A percentile compares a stretch with the other conserved stretches of the same genome.
Conservation (phyloP, 1,140 invertebrate species). For the Meloidogyne chitwoodi region DNA sequence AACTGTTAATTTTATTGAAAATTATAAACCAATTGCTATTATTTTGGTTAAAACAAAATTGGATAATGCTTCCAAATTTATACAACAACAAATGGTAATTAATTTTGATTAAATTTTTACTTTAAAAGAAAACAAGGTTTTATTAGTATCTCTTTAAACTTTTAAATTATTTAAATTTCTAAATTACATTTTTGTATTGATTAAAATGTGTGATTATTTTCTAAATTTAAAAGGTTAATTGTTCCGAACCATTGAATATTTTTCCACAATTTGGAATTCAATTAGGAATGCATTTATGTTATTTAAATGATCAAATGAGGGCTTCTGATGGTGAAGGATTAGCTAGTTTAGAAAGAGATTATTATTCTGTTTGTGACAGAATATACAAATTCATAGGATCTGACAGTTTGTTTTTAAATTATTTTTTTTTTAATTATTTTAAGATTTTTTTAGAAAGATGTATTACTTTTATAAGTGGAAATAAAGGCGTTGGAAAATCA, state of each 20-base stretch:
- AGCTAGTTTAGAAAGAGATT: not conserved
- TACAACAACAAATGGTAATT: not conserved
- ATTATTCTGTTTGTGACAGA: not conserved
- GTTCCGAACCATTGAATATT: not conserved
- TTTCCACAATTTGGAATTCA: not conserved
- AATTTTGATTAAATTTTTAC: too few species aligned
- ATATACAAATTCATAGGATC: not conserved
- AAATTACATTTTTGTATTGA: not conserved
- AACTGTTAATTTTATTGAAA: not conserved
- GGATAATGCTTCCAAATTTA: constrained; percentile 10
- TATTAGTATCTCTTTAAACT: too few species aligned
- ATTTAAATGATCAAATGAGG: not conserved
- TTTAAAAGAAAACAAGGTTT: too few species aligned
- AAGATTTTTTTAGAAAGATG: constrained; percentile 5
- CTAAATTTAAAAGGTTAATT: not conserved
- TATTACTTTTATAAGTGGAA: constrained; percentile 19
- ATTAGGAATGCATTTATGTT: not conserved
- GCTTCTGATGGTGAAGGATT: not conserved
- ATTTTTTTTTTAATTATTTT: not conserved
- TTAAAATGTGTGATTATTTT: not conserved
- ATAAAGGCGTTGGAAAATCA: constrained; percentile 36
- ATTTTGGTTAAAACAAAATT: constrained; percentile 15
- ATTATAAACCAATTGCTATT: not conserved
- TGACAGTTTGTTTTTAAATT: not conserved
- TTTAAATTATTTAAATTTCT: too few species aligned